Evolutionary conservation across 2,888 invertebrate genomes (phyloP), one percentile per base, ranked within the genome.

Genomic region (Melanostoma scalare): DNA sequence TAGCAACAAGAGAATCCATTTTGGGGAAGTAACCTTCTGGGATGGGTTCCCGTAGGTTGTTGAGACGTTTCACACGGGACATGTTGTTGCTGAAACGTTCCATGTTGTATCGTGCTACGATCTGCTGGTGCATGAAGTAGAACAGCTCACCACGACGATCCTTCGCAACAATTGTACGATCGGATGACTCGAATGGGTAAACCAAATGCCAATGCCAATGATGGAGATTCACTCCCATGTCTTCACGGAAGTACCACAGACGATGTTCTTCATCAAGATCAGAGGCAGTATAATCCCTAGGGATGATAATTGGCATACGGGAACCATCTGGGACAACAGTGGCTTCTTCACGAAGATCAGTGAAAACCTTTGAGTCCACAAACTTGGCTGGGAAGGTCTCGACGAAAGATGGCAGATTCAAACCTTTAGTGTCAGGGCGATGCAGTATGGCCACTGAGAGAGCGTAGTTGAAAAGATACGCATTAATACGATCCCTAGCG

Each of bases 201-300:
- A 96, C 95, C 84, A 96, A 92, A 89, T 96, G 96, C 96, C 96
- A 96, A 89, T 96, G 96, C 96, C 96, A 96, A 89, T 96, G 96
- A 89, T 96, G 96, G n/a, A 95, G 93, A 91, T 96, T 96, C 88
- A 96, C 92, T 86, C 95, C 95, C 77, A 96, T 91, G 90, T 96
- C 96, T 89, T 96, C 96, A 55, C 96, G 93, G 93, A 95, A 96
- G 91, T 96, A 96, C 35, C 95, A 95, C 73, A 95, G 91, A n/a
- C 94, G 93, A 90, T 96, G 95, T 88, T 96, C 96, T 1, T 93
- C 94, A 87, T 96, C 95, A 2, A 92, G 86, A 73, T 93, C 93
- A 0, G 94, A 93, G 0, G 95, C 96, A 0, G 96, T 95, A 89
- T 94, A 95, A 90, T 95, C 94, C 46, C 87, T 85, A 3, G 92